phyloP scores from a whole-genome alignment of 2,797 vertebrate species.

The Manis pentadactyla region DNA sequence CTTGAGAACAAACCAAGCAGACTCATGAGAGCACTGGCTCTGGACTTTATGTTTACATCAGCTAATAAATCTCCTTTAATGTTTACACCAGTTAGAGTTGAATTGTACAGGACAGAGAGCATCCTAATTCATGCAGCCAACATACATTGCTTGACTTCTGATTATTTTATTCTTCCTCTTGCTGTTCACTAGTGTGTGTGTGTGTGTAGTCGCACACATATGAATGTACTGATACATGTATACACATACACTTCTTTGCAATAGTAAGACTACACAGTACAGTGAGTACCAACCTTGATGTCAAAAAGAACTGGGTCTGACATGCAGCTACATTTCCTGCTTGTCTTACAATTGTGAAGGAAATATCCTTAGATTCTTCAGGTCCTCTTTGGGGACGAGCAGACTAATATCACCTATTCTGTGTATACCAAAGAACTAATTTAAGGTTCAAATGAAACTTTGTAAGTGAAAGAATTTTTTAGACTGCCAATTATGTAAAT shows the following conservation, averaged over 20 bases:
- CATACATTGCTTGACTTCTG: neutral
- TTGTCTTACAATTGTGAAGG: neutral
- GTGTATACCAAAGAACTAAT: neutral
- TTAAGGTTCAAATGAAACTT: neutral
- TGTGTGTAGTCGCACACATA: neutral
- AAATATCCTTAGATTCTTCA: neutral
- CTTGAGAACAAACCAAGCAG: neutral
- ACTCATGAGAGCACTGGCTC: neutral
- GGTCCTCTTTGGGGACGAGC: neutral
- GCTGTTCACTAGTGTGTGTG: neutral
- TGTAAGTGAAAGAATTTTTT: neutral
- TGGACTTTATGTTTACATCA: neutral
- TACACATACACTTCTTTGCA: neutral
- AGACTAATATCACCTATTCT: neutral
- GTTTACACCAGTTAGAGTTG: neutral
- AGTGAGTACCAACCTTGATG: neutral
- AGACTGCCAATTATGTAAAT: neutral
- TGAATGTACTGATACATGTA: neutral
- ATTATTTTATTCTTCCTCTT: neutral
- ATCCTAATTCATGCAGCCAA: neutral
- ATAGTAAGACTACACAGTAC: accelerated
- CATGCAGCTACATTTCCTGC: neutral
- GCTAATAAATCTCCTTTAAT: neutral
- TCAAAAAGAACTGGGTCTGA: accelerated
- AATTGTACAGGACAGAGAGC: neutral